A percentile compares a stretch with the other conserved stretches of the same genome.
Evolutionary conservation across 2,797 vertebrate species (phyloP).

Genomic region (Rhinatrema bivittatum): DNA sequence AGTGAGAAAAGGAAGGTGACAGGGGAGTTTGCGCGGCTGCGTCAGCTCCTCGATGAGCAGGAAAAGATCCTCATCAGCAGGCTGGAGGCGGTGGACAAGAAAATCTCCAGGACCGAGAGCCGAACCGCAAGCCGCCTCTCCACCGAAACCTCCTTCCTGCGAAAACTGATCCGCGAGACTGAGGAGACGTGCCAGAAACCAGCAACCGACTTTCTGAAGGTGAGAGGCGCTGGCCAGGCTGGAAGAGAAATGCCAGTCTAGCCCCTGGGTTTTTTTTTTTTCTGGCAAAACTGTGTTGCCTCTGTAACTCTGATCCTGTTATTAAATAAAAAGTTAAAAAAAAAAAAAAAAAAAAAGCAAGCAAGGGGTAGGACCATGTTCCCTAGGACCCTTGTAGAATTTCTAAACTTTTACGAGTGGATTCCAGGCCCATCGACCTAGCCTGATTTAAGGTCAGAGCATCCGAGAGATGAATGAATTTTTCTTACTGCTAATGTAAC

Average conservation of each 20-base stretch:
- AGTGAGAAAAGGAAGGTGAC: constrained; percentile 49
- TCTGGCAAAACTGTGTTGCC: not conserved
- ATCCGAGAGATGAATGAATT: too few species aligned
- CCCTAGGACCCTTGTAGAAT: too few species aligned
- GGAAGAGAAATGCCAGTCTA: too few species aligned
- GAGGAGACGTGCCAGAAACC: constrained; percentile 53
- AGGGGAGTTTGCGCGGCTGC: constrained; percentile 48
- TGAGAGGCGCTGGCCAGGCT: constrained; percentile 14
- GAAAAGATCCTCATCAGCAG: constrained; percentile 47
- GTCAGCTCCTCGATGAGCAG: constrained; percentile 51
- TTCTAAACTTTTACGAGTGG: too few species aligned
- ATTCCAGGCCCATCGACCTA: too few species aligned
- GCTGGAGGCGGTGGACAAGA: constrained; percentile 46
- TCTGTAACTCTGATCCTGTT: not conserved
- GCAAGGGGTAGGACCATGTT: too few species aligned
- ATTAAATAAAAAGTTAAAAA: too few species aligned
- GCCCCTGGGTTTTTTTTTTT: not conserved
- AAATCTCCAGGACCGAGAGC: constrained; percentile 31
- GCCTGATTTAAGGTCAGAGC: too few species aligned
- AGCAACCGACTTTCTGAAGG: constrained; percentile 46
- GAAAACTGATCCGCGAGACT: constrained; percentile 40
- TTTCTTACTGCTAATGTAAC: too few species aligned
- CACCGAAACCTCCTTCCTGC: constrained; percentile 36
- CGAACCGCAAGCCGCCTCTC: constrained; percentile 27
- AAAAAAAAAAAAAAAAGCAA: too few species aligned